Base-by-base conservation (phyloP, 1,140 invertebrate genomes). In the Macrosteles quadrilineatus region DNA sequence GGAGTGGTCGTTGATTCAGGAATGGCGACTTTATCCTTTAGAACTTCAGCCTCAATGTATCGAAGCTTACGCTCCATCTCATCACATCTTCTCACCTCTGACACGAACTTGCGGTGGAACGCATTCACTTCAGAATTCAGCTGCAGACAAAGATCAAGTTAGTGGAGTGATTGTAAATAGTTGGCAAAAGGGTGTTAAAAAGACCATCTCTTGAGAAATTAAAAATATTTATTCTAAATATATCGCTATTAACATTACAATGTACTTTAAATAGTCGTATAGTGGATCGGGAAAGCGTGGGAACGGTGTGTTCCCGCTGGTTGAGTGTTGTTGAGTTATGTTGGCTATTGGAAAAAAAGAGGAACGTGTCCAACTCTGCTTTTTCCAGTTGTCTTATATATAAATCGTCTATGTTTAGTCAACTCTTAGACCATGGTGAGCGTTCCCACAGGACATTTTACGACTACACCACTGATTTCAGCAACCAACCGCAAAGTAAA, bases 11-110 rank as follows among this genome's bases (percentile, higher is more conserved):
- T 90, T 1, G 68, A 69, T 69, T 96, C 92, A 2, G 91, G 85
- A 80, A 90, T 86, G 3, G 85, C 84, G 72, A 98, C 91, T 4
- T 81, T 88, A 81, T 98, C 97, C 82, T 98, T 98, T 75, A 91
- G 92, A 17, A 99, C 96, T 84, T 99, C 97, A 30, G 92, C 91
- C 78, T 98, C 96, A 75, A 99, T 90, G 81, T 96, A 99, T 0
- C 95, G 88, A 47, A 97, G 85, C 79, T 96, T 96, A 43, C 95
- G 84, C 81, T 97, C 94, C 90, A 97, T 92, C 81, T 97, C 95
- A 81, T 96, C 94, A 78, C 94, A 96, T 72, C 94, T 85, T 66
- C 94, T 86, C n/a, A 96, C 92, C 81, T 96, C 93, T 76, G 89
- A 92, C 6, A 96, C 94, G 81, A 95, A 96, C 81, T 96, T 95